Percentiles rank a stretch among this genome's conserved stretches.
Evolutionary conservation across 2,113 vertebrate genomes (phyloP).

Genomic region (Procapra przewalskii): DNA sequence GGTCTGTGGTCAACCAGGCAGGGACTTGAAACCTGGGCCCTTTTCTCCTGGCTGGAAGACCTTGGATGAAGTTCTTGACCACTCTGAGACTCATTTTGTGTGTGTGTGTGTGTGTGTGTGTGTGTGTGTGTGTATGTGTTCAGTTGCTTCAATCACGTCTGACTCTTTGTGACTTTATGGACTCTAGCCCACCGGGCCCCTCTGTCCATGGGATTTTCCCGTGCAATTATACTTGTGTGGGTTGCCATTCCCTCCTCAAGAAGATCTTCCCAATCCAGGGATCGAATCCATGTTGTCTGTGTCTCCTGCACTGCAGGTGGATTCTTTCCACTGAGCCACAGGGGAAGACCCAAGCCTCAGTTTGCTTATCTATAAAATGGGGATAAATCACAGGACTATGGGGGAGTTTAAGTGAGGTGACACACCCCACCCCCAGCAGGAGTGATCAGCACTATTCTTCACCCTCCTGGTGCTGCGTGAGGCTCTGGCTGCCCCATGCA

Average conservation of each 20-base stretch:
- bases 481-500: too few relatives aligned
- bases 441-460: not conserved
- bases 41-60: not conserved
- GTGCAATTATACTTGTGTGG: not conserved
- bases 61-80: not conserved
- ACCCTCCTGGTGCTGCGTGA: too few relatives aligned
- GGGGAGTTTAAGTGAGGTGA: not conserved
- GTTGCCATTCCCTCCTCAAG: not conserved
- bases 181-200: not conserved
- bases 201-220: not conserved
- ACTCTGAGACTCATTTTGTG: not conserved
- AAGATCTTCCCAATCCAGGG: not conserved
- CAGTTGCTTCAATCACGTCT: not conserved
- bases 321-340: not conserved
- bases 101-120: not conserved
- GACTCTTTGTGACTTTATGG: not conserved
- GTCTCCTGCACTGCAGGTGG: not conserved
- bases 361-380: not conserved
- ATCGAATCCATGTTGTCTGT: not conserved
- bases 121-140: not conserved
- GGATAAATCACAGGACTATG: not conserved
- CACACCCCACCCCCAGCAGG: too few relatives aligned
- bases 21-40: not conserved
- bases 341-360: not conserved
- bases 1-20: not conserved